phyloP scores from a whole-genome alignment of 1,140 invertebrate genomes.

The Drosophila punjabiensis region DNA sequence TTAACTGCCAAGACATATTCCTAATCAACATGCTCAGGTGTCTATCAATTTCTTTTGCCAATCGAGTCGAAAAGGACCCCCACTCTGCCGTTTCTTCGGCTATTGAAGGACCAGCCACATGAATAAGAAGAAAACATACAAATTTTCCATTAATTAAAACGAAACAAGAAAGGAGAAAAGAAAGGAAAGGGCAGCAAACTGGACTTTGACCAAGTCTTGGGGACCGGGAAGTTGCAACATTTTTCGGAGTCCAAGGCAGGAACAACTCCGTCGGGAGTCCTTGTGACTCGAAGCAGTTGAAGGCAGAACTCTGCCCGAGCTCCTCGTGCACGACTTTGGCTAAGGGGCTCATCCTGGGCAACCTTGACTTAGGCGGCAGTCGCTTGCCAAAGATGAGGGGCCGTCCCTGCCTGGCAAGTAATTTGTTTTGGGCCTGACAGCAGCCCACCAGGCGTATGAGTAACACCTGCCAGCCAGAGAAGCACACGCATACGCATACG shows the following conservation, averaged over 20 bases:
- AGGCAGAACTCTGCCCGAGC: conserved; percentile 34
- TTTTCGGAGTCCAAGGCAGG: conserved; percentile 59
- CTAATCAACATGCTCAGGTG: conserved; percentile 53
- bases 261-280: conserved; percentile 68
- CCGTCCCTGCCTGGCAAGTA: conserved; percentile 53
- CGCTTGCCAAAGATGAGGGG: conserved; percentile 25
- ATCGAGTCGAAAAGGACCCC: conserved; percentile 10
- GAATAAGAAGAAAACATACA: conserved; percentile 70
- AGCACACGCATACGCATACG: background rate
- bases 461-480: conserved; percentile 64
- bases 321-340: conserved; percentile 22
- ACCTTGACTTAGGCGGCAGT: conserved; percentile 69
- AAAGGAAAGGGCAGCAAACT: background rate
- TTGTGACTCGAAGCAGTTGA: conserved; percentile 20
- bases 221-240: conserved; percentile 41
- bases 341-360: conserved; percentile 49
- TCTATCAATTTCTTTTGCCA: conserved; percentile 61
- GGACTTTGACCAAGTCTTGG: conserved; percentile 43
- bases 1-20: background rate
- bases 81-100: conserved; percentile 20
- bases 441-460: conserved; percentile 63
- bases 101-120: conserved; percentile 62
- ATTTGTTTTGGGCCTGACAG: conserved; percentile 66
- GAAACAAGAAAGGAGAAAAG: conserved; percentile 45
- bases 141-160: conserved; percentile 78